Evolutionary conservation across 1,140 invertebrate species (phyloP), one percentile per base, ranked within the genome.

Genomic region (Zaprionus africanus): DNA sequence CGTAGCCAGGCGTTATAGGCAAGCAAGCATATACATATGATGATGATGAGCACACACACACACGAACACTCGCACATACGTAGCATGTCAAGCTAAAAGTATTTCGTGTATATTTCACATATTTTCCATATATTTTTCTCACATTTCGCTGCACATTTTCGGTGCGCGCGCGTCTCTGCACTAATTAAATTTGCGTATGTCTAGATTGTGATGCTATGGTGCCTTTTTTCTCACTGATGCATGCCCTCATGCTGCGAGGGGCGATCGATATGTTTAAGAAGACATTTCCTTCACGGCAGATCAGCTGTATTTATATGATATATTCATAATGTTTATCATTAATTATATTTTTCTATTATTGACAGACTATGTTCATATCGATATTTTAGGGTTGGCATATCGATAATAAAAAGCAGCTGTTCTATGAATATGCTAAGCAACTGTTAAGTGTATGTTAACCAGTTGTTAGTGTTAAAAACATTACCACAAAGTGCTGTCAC

Each of bases 141-240:
- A 57, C 57, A 70, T 61, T 61, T 66, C 61, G 57, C 61, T 78
- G 62, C 57, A 64, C 57, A 43, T 63, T 71, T 78, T 76, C 62
- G 24, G 58, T 59, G 19, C 63, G 24, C 68, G 46, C 61, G 61
- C 54, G 36, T 64, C 41, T 71, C 49, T 66, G 67, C 77, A 67
- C 67, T 79, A 79, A 79, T 79, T 79, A 79, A 79, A 71, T 79
- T 79, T 79, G 58, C 62, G 58, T 65, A 66, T 26, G 49, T 41
- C 68, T 60, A 38, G 31, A 12, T 60, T 66, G 51, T 67, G 31
- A 56, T 38, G 31, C 51, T 57, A 31, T 28, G 28, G 28, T 24
- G 57, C 51, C 51, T 57, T 66, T 62, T 68, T 77, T 72, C 66
- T 49, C 59, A 78, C 59, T 81, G 71, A 82, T 66, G 41, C 58